Evolutionary conservation across 2,888 invertebrate species (phyloP), one percentile per base, ranked within the genome.

Genomic region (Endomychus coccineus): DNA sequence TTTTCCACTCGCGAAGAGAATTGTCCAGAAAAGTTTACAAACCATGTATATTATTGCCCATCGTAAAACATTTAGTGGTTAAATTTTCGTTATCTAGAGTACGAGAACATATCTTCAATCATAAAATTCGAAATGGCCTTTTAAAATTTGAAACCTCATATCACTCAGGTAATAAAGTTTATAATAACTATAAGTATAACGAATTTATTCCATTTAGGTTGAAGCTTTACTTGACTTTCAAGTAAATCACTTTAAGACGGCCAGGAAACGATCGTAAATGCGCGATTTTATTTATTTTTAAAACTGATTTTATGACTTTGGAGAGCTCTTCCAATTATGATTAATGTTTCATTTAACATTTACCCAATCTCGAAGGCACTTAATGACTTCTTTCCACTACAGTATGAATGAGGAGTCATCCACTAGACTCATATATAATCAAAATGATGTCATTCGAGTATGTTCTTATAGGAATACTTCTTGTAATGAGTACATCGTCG

Each of bases 11-110:
- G 15, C n/a, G n/a, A n/a, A n/a, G 28, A 28, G 16, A 28, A 28
- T 15, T 16, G 28, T 28, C 15, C 28, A 28, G 28, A 28, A 28
- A 28, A 28, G 15, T 28, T 16, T 28, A 7, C 4, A 13, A 28
- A 14, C 28, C 14, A 28, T 15, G 16, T 28, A 28, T 28, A 28
- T 28, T 15, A 28, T 21, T 21, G 6, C 11, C 21, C 21, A 14
- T 31, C 28, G 28, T 28, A 28, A 31, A 31, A 31, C 31, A 31
- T 31, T 31, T 19, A 31, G 31, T 31, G 31, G 31, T 31, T 31
- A 21, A 31, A 31, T 21, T 31, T 31, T 21, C n/a, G 31, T 31
- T 31, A 31, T 31, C 31, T 31, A 12, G 11, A 31, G 14, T 19
- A n/a, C 21, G 21, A 21, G 22, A 21, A 21, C 22, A 31, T 31